phyloP scores from a whole-genome alignment of 2,888 invertebrate species.

The Melipona bicolor region DNA sequence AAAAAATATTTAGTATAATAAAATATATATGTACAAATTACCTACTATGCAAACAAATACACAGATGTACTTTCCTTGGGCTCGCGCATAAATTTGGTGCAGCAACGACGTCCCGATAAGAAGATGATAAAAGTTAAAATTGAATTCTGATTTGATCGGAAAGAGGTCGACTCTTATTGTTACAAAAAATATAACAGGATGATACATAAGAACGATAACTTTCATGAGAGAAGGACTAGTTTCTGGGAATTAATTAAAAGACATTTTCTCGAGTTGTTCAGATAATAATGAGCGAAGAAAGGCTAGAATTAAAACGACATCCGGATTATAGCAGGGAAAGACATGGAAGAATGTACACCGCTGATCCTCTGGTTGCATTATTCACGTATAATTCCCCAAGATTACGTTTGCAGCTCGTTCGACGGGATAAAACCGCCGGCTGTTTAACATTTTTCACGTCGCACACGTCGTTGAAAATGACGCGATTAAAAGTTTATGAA shows the following conservation, averaged over 20 bases:
- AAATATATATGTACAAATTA: background rate
- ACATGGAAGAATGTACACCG: background rate
- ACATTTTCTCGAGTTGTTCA: background rate
- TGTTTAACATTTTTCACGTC: background rate
- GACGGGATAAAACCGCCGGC: background rate
- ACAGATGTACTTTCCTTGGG: background rate
- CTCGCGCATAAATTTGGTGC: constrained; percentile 14
- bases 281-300: background rate
- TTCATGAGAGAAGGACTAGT: background rate
- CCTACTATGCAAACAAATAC: background rate
- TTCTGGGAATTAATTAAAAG: background rate
- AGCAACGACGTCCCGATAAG: background rate
- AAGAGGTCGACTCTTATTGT: background rate
- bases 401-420: constrained; percentile 14
- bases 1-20: too few species aligned
- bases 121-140: constrained; percentile 13
- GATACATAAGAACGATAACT: background rate
- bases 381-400: constrained; percentile 27
- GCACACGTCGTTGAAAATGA: background rate
- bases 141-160: background rate
- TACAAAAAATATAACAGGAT: background rate
- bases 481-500: background rate
- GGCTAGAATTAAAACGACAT: background rate
- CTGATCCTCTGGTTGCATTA: constrained; percentile 28
- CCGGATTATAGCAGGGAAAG: constrained; percentile 4